Conservation (phyloP, 37 sponge, comb jelly and placozoan genomes). For the Spongia lamella region DNA sequence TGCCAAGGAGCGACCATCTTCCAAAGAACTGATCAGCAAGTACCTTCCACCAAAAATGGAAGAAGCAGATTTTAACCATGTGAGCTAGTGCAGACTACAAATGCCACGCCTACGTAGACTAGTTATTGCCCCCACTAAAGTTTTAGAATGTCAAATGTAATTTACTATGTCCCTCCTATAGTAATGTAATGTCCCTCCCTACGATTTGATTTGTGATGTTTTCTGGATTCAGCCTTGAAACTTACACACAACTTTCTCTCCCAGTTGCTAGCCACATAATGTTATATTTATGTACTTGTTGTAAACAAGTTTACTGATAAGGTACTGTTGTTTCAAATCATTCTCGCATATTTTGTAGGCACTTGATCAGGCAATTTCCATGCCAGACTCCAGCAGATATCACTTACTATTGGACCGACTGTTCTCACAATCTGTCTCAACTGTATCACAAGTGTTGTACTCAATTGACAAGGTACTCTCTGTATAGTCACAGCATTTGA, state of each 20-base stretch:
- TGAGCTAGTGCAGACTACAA: conserved; percentile 13
- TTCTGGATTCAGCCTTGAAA: too few relatives aligned
- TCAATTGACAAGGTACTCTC: conserved; percentile 32
- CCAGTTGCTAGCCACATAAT: too few relatives aligned
- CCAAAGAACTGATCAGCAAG: conserved; percentile 77
- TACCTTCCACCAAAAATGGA: conserved; percentile 86
- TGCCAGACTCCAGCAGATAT: conserved; percentile 72
- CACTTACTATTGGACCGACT: conserved; percentile 58
- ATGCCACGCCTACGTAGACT: neutral
- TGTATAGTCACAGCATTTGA: too few relatives aligned
- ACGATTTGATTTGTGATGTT: too few relatives aligned
- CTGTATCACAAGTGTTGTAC: conserved; percentile 38
- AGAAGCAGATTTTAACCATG: conserved; percentile 82
- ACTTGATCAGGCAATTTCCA: conserved; percentile 55
- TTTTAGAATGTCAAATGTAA: too few relatives aligned
- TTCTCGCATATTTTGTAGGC: conserved; percentile 63
- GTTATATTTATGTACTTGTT: neutral
- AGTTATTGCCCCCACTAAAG: neutral
- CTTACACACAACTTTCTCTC: too few relatives aligned
- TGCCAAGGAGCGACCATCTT: conserved; percentile 75
- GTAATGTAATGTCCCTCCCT: too few relatives aligned
- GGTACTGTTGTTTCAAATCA: neutral
- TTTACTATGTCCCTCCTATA: too few relatives aligned
- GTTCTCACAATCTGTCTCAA: conserved; percentile 52
- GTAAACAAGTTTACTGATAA: neutral